Conservation (phyloP, 1,140 invertebrate species). For the Cydia fagiglandana region DNA sequence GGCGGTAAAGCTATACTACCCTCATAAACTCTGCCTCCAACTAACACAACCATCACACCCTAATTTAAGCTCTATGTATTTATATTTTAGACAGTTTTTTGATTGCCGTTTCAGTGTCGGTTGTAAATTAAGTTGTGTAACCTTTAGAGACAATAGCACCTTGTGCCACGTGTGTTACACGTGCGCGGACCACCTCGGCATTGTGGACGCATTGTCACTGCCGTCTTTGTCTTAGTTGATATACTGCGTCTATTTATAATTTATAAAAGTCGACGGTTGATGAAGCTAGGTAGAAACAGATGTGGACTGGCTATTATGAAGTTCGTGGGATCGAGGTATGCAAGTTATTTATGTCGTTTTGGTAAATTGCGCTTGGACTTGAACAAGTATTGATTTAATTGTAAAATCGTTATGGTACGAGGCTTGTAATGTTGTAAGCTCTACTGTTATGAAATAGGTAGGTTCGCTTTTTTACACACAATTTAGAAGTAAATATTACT, state of each 20-base stretch:
- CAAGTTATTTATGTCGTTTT: too few species aligned
- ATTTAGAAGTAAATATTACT: too few species aligned
- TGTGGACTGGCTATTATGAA: slow-evolving; percentile 12
- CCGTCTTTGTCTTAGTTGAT: slow-evolving; percentile 25
- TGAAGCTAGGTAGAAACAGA: slow-evolving; percentile 26
- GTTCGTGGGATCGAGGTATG: slow-evolving; percentile 8
- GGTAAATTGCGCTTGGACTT: too few species aligned
- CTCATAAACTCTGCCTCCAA: slow-evolving; percentile 26
- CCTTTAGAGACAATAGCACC: slow-evolving; percentile 52
- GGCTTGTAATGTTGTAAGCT: background rate
- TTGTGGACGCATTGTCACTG: slow-evolving; percentile 13
- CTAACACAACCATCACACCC: background rate
- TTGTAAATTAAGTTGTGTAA: slow-evolving; percentile 37
- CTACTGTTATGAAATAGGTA: background rate
- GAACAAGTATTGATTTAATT: background rate
- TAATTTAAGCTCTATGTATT: background rate
- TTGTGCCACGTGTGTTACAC: slow-evolving; percentile 52
- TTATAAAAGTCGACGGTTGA: slow-evolving; percentile 19
- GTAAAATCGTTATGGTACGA: background rate
- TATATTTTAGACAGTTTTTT: background rate
- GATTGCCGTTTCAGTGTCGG: background rate
- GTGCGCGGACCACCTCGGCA: slow-evolving; percentile 38
- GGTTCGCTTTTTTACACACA: too few species aligned
- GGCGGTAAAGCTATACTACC: slow-evolving; percentile 33
- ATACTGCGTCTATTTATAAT: slow-evolving; percentile 30